Base-by-base conservation (phyloP, 1,140 invertebrate species). In the Macrostomum lignano region DNA sequence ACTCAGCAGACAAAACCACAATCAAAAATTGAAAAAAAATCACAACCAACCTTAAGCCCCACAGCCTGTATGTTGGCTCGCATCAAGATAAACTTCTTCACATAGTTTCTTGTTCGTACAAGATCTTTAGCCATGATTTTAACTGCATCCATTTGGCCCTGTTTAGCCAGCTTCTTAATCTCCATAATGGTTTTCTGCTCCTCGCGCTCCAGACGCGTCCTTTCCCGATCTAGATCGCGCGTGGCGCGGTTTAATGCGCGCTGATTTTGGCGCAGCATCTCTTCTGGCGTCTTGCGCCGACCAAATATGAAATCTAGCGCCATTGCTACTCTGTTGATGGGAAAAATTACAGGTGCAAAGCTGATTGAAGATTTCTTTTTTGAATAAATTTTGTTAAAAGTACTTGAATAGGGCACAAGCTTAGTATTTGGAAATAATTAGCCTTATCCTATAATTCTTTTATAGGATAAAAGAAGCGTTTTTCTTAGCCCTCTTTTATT, bases 101-200 rank as follows among this genome's bases (percentile, higher is more conserved):
- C 70, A 48, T 94, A 93, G 19, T 41, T 73, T 38, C 88, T 65
- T 7, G 88, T 96, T n/a, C 31, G n/a, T 1, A 98, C 91, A 36
- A 98, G 61, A 64, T 98, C 91, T 62, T 86, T 91, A 1, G 91
- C 91, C 86, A 98, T 94, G 41, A 96, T 88, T 67, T 93, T 94
- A 0, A 96, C 91, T 34, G 88, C 79, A 65, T 98, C 88, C 86
- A 96, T 96, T 66, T 98, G 88, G 24, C 81, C 81, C 52, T 88
- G 75, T 55, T 96, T 96, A 2, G 88, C 88, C 62, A 94, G 71
- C 63, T 94, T 94, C 56, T 96, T 96, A 37, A 98, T 96, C 51
- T 98, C 88, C 3, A 67, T 67, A 39, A 96, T 96, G 25, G 94
- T 72, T 61, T 96, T 96, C 52, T 96, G 94, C 51, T 98, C 88